Conservation (phyloP, 2,113 vertebrate genomes). For the Macrotis lagotis region DNA sequence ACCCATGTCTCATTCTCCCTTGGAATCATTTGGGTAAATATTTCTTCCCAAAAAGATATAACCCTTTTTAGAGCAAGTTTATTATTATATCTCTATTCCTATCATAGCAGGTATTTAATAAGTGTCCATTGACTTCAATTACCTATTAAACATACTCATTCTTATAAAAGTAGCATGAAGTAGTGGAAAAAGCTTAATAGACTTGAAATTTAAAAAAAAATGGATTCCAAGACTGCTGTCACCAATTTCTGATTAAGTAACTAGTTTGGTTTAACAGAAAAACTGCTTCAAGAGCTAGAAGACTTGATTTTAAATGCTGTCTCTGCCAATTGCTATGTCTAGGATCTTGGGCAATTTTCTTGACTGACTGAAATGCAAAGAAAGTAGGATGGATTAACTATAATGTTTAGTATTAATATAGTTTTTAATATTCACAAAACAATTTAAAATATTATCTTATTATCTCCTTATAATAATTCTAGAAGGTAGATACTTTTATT, state of each 20-base stretch:
- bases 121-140: not conserved
- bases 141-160: not conserved
- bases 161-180: not conserved
- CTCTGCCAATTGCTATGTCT: not conserved
- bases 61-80: not conserved
- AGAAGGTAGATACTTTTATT: not conserved
- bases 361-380: not conserved
- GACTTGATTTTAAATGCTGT: not conserved
- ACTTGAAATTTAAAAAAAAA: not conserved
- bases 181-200: not conserved
- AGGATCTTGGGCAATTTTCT: not conserved
- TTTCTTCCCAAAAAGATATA: not conserved
- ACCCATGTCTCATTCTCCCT: not conserved
- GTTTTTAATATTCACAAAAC: not conserved
- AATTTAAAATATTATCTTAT: not conserved
- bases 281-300: not conserved
- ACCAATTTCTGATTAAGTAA: not conserved
- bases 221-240: not conserved
- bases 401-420: not conserved
- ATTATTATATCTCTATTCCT: not conserved
- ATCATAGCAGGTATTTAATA: not conserved
- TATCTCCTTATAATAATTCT: not conserved
- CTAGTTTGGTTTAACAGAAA: not conserved
- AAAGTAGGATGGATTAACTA: not conserved
- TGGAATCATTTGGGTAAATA: not conserved